Conservation (phyloP, 2,113 vertebrate species). For the Stigmatopora nigra region DNA sequence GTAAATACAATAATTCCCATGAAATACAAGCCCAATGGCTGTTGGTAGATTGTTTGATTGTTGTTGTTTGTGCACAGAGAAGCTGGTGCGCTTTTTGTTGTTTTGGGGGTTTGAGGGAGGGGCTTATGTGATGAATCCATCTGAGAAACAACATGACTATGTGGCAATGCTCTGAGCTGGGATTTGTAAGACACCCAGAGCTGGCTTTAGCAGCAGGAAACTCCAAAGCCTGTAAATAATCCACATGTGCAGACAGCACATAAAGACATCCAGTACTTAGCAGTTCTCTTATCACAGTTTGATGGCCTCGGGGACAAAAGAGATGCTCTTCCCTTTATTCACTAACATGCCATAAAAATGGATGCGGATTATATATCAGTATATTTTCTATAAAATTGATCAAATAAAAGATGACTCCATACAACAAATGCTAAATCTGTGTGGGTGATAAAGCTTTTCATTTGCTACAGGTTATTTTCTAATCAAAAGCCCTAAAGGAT, state of each 20-base stretch:
- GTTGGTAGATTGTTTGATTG: conserved; percentile 3
- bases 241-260: conserved; percentile 64
- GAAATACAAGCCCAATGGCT: background rate
- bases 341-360: conserved; percentile 55
- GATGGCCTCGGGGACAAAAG: conserved; percentile 58
- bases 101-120: conserved; percentile 9
- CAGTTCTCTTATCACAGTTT: conserved; percentile 62
- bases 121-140: conserved; percentile 35
- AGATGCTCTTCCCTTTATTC: conserved; percentile 48
- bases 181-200: conserved; percentile 65
- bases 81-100: conserved; percentile 13
- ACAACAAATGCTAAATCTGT: conserved; percentile 55
- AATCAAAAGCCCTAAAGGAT: conserved; percentile 76
- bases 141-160: conserved; percentile 48
- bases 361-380: conserved; percentile 53
- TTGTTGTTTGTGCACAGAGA: background rate
- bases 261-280: conserved; percentile 66
- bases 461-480: conserved; percentile 74
- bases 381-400: conserved; percentile 45
- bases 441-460: conserved; percentile 68
- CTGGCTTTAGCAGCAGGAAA: conserved; percentile 69
- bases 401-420: conserved; percentile 54
- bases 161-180: conserved; percentile 60
- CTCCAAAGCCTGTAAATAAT: conserved; percentile 72
- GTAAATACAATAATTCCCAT: background rate